Evolutionary conservation across 1,140 invertebrate genomes (phyloP), one percentile per base, ranked within the genome.

Genomic region (Pseudoatta argentina): DNA sequence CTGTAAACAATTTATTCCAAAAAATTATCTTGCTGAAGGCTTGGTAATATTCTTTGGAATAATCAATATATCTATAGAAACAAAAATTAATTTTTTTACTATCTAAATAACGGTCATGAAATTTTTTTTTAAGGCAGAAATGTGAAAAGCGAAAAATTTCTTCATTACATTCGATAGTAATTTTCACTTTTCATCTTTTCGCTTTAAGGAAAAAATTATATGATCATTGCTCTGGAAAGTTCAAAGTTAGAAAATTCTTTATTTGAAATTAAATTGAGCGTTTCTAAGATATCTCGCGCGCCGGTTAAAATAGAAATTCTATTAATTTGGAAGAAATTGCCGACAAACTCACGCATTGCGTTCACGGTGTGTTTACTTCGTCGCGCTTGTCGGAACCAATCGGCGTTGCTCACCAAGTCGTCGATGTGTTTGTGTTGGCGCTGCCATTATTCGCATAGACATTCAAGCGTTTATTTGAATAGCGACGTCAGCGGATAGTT

Each of bases 401-500:
- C 61, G 67, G 59, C 57, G 14, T 64, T 39, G 72, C 72, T 61
- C 81, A 53, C 34, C 34, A 44, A 75, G 30, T 59, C 73, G 57
- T 85, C 59, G 39, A 48, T 55, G 57, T 61, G 82, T 82, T 82
- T 82, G 78, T 34, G 66, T 34, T 72, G 48, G 16, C 66, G 16
- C 57, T 71, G 39, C 63, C 61, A 69, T 34, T 69, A 71, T 82
- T 82, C 78, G 78, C 78, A 57, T 82, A 72, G 67, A 82, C 34
- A 67, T 57, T 82, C 78, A n/a, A 18, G 78, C 18, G 78, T 82
- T 82, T 82, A 82, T 82, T 82, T 82, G 51, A 72, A 59, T 72
- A 72, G 53, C 78, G 53, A 82, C 78, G 78, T 82, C 78, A 82
- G 78, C 67, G 67, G 78, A 81, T 82, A 72, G 66, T 30, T 48